These are phyloP conservation scores for Idaea aversata DNA, from an alignment of 2,888 invertebrate species.

Conservation along the genomic window DNA sequence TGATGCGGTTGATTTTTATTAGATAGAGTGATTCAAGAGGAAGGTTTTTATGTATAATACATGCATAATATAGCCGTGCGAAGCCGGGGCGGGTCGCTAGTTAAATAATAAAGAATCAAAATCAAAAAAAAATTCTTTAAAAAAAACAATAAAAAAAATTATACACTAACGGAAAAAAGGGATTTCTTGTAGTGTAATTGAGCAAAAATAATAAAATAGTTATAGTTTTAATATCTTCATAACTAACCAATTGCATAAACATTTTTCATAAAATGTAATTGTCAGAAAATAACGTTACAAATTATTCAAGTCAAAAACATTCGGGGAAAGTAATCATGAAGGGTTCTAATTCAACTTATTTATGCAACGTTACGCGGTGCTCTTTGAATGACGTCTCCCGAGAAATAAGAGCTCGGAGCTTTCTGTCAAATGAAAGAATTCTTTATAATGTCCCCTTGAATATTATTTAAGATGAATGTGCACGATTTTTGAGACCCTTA, in stretches of 20 bases:
- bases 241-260: background rate
- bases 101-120: too few species aligned
- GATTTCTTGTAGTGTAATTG: too few species aligned
- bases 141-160: too few species aligned
- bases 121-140: too few species aligned
- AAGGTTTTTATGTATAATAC: too few species aligned
- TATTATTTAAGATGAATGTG: conserved; percentile 7
- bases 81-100: too few species aligned
- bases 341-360: conserved; percentile 64
- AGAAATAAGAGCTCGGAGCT: conserved; percentile 23
- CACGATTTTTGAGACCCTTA: conserved; percentile 8
- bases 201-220: too few species aligned
- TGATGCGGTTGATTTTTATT: too few species aligned
- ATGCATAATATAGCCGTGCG: too few species aligned
- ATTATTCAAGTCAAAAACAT: conserved; percentile 49
- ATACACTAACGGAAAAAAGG: too few species aligned
- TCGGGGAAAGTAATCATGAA: conserved; percentile 47
- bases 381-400: conserved; percentile 47
- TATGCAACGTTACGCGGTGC: conserved; percentile 53
- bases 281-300: conserved; percentile 41
- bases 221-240: too few species aligned
- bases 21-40: too few species aligned
- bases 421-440: conserved; percentile 5
- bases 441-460: conserved; percentile 10
- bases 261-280: background rate